Base-by-base conservation (phyloP, 2,113 vertebrate species). In the Corydoras sp. region DNA sequence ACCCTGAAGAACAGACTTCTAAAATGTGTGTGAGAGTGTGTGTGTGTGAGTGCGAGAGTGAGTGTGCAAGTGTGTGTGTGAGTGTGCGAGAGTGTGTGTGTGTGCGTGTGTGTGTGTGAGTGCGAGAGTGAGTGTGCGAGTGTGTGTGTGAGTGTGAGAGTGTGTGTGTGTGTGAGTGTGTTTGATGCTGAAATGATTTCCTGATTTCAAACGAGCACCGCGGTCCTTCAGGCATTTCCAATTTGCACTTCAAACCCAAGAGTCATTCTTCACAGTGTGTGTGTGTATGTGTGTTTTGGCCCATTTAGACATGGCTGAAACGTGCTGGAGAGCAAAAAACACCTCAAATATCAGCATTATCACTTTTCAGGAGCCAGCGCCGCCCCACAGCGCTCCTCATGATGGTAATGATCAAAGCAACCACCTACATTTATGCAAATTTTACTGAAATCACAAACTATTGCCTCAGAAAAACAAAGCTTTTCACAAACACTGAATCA, bases 241-340 rank as follows among this genome's bases (percentile, higher is more conserved):
- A 93, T 93, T 91, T 93, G 87, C 88, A 94, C 89, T 93, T 91
- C 89, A 91, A 85, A 93, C 90, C 86, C 82, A 83, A 83, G 78
- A 89, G 79, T 80, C 76, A 81, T 81, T 82, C 86, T 95, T 90
- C 85, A 91, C 84, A 55, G 50, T 55, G 68, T 53, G 49, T 18
- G 68, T 62, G 58, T 60, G 68, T 15, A 43, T 61, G 90, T 91
- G 87, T 92, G 88, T 79, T 12, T 15, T 24, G 15, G 67, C 82
- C 87, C 86, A 81, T 69, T 90, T 89, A 89, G 85, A 87, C 90
- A 83, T 86, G 86, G 84, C 72, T 75, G 78, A 84, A 79, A 83
- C 87, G 89, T 83, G 84, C 51, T 82, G 81, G 85, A 79, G 86
- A 79, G 81, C 84, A 83, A 83, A 79, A 83, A 77, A 76, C 83